Evolutionary conservation across 2,888 invertebrate genomes (phyloP).

Genomic region (Conistra vaccinii): DNA sequence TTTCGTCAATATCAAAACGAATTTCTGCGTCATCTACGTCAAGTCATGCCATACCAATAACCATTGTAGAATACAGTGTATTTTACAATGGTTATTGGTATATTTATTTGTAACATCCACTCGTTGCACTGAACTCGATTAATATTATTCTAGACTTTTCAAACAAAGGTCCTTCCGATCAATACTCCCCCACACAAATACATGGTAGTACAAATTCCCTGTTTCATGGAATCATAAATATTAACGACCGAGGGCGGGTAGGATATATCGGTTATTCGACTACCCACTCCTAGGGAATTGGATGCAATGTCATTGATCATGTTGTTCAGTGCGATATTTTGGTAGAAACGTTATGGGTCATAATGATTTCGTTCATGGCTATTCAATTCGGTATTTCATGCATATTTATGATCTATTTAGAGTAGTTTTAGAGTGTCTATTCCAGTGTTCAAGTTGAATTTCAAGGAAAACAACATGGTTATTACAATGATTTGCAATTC

Average conservation of each 20-base stretch:
- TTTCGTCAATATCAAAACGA: too few species aligned
- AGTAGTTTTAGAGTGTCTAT: slow-evolving; percentile 23
- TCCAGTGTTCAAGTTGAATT: slow-evolving; percentile 7
- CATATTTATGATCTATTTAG: slow-evolving; percentile 32
- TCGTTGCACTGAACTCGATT: not conserved
- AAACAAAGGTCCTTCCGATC: slow-evolving; percentile 39
- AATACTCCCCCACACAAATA: slow-evolving; percentile 42
- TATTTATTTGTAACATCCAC: too few species aligned
- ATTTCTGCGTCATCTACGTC: too few species aligned
- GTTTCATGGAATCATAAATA: slow-evolving; percentile 64
- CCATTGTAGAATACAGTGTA: too few species aligned
- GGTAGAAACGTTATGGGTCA: slow-evolving; percentile 27
- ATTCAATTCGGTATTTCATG: slow-evolving; percentile 32
- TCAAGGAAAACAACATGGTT: slow-evolving; percentile 27
- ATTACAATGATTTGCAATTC: not conserved
- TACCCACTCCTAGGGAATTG: slow-evolving; percentile 31
- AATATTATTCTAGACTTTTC: slow-evolving; percentile 24
- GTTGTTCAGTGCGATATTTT: slow-evolving; percentile 32
- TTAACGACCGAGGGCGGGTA: slow-evolving; percentile 52
- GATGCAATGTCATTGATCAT: slow-evolving; percentile 56
- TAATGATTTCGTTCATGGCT: slow-evolving; percentile 39
- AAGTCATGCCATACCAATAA: too few species aligned
- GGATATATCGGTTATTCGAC: slow-evolving; percentile 34
- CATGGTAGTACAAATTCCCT: slow-evolving; percentile 27
- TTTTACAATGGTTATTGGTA: too few species aligned